phyloP scores from a whole-genome alignment of 2,113 vertebrate genomes.

The Eulacestoma nigropectus region DNA sequence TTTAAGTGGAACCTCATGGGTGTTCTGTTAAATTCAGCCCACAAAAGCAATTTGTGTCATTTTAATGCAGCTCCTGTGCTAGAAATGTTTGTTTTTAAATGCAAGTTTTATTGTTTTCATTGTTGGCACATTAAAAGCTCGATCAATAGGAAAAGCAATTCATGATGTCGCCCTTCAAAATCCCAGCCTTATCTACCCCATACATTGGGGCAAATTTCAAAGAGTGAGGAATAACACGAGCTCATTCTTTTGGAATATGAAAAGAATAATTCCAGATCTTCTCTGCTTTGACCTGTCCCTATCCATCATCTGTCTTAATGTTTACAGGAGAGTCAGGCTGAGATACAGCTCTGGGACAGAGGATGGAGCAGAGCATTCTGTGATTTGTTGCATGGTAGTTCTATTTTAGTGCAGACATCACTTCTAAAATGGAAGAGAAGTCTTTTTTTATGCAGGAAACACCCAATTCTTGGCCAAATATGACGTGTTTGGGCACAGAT shows the following conservation, averaged over 20 bases:
- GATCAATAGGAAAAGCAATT: conserved; percentile 45
- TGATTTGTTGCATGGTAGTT: neutral
- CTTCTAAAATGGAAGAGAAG: neutral
- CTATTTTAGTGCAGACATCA: neutral
- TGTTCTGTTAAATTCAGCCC: conserved; percentile 64
- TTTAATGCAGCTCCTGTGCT: conserved; percentile 50
- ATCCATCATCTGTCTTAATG: neutral
- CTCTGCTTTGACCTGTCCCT: neutral
- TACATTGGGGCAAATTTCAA: neutral
- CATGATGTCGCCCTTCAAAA: neutral
- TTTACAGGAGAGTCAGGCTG: neutral
- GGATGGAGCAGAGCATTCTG: neutral
- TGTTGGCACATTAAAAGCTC: conserved; percentile 54
- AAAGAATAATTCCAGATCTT: neutral
- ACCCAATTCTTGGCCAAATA: neutral
- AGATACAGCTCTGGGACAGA: neutral
- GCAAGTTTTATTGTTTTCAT: conserved; percentile 59
- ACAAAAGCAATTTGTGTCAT: conserved; percentile 65
- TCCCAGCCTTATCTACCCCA: neutral
- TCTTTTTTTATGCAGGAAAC: neutral
- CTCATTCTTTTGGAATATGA: neutral
- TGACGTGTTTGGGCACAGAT: neutral
- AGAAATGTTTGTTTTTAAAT: conserved; percentile 61
- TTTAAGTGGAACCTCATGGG: conserved; percentile 76
- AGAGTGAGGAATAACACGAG: neutral